Conservation (phyloP, 2,888 invertebrate genomes). For the Sisyra nigra region DNA sequence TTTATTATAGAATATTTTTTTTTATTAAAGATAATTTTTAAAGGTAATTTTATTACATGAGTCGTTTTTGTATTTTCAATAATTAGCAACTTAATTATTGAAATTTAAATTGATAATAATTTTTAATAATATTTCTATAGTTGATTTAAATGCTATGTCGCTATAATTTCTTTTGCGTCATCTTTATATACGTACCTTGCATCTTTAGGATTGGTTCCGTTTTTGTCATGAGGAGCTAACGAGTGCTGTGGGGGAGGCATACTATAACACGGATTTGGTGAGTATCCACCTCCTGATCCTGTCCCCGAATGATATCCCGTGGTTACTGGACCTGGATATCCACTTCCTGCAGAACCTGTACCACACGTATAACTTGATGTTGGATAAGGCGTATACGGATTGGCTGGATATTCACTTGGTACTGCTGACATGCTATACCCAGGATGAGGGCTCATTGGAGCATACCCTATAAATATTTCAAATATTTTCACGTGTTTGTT, state of each 20-base stretch:
- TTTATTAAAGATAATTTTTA: no score
- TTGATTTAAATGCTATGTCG: no score
- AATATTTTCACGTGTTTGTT: neutral
- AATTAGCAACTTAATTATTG: no score
- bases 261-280: slow-evolving; percentile 63
- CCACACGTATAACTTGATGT: slow-evolving; percentile 41
- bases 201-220: slow-evolving; percentile 39
- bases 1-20: no score
- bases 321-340: slow-evolving; percentile 33
- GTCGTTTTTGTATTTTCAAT: no score
- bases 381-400: slow-evolving; percentile 53
- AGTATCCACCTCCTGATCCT: slow-evolving; percentile 41
- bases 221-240: slow-evolving; percentile 54
- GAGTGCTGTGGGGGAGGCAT: slow-evolving; percentile 74
- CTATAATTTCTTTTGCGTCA: no score
- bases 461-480: slow-evolving; percentile 38
- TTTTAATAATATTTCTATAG: no score
- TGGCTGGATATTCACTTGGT: slow-evolving; percentile 66
- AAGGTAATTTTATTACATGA: no score
- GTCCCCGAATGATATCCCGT: slow-evolving; percentile 48
- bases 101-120: no score
- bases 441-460: slow-evolving; percentile 70
- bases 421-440: slow-evolving; percentile 63
- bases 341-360: slow-evolving; percentile 24
- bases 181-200: slow-evolving; percentile 38